phyloP scores from a whole-genome alignment of 1,140 invertebrate species.

The Archivesica marissinica region DNA sequence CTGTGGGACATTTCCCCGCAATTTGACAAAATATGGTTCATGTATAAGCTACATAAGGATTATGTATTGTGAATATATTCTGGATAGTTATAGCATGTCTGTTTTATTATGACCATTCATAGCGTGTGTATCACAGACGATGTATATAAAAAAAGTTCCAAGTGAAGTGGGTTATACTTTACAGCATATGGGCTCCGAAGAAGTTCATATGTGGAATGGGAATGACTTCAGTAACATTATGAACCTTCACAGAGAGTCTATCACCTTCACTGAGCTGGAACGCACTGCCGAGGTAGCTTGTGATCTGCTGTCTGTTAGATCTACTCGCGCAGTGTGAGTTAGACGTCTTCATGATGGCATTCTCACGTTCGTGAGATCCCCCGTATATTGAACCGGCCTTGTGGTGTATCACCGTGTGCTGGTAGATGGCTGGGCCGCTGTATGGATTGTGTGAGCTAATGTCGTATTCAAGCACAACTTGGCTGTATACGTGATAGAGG shows the following conservation, averaged over 20 bases:
- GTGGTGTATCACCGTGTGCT: not conserved
- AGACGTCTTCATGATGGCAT: not conserved
- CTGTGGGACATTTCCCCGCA: no score
- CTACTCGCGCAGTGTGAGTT: not conserved
- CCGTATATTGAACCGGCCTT: not conserved
- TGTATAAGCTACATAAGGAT: no score
- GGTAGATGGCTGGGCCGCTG: not conserved
- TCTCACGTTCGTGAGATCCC: not conserved
- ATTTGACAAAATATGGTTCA: no score
- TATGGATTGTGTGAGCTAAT: not conserved
- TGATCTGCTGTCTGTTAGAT: not conserved
- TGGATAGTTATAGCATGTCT: no score
- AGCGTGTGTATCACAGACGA: no score
- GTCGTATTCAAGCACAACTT: not conserved
- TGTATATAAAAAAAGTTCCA: no score
- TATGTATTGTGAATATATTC: no score
- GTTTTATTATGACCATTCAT: no score
- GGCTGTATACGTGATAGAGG: not conserved
- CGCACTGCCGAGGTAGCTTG: slow-evolving; percentile 3
- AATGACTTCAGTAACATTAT: slow-evolving; percentile 2
- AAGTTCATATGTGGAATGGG: slow-evolving; percentile 28
- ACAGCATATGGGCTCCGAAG: slow-evolving; percentile 38
- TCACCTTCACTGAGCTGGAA: slow-evolving; percentile 28
- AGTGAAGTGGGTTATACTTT: no score
- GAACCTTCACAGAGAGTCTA: slow-evolving; percentile 18